These are phyloP conservation scores for Apteryx mantelli DNA, from an alignment of 2,113 vertebrate species.

Conservation along the genomic window DNA sequence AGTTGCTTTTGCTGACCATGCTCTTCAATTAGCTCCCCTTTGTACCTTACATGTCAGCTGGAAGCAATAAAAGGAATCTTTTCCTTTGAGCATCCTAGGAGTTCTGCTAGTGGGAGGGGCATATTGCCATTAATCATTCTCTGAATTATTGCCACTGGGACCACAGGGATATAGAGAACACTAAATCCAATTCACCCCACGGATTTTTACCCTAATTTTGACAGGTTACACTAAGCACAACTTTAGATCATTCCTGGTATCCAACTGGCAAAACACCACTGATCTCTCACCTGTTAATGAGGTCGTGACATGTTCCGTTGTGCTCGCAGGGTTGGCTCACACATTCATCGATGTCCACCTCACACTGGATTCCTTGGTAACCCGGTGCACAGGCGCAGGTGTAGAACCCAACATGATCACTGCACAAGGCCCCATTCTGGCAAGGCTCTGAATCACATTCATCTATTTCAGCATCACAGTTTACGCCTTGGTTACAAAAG, in stretches of 20 bases:
- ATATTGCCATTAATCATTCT: neutral
- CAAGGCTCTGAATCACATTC: constrained; percentile 89
- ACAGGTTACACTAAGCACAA: neutral
- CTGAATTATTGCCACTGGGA: neutral
- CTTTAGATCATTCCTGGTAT: neutral
- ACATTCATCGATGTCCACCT: constrained; percentile 90
- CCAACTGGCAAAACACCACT: accelerated
- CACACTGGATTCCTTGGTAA: constrained; percentile 84
- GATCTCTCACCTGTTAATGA: constrained; percentile 84
- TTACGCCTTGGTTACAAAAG: constrained; percentile 80
- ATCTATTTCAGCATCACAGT: constrained; percentile 90
- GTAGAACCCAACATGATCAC: constrained; percentile 85
- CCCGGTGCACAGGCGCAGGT: constrained; percentile 85
- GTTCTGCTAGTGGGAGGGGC: neutral
- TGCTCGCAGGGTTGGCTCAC: constrained; percentile 85
- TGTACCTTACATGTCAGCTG: neutral
- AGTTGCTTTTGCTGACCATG: neutral
- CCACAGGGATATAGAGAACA: neutral
- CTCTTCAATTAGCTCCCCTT: neutral
- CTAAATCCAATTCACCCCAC: neutral
- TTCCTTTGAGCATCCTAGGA: neutral
- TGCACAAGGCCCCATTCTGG: constrained; percentile 87
- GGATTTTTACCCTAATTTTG: neutral
- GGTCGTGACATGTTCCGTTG: constrained; percentile 82
- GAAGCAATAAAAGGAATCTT: neutral